Conservation (phyloP, 2,113 vertebrate genomes). For the Cichladusa arquata region DNA sequence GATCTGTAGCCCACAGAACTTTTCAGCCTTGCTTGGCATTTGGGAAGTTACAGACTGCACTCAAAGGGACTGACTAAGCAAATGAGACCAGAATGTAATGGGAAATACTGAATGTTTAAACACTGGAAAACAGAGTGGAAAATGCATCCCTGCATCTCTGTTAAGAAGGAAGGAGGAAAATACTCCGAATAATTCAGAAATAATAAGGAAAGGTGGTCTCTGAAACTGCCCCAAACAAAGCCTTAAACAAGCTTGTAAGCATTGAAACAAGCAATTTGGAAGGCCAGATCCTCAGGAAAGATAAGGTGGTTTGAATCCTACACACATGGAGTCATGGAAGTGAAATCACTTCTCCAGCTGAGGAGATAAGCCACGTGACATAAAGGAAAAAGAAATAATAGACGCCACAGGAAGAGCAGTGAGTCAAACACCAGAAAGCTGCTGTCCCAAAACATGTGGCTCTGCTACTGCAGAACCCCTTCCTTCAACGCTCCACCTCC, state of each 20-base stretch:
- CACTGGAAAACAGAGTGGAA: not conserved
- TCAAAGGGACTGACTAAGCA: constrained; percentile 22
- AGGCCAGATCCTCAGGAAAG: not conserved
- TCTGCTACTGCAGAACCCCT: not conserved
- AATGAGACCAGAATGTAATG: constrained; percentile 11
- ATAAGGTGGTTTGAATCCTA: not conserved
- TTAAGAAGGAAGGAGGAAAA: not conserved
- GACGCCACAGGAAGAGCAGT: not conserved
- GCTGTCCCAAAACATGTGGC: not conserved
- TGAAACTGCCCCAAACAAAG: not conserved
- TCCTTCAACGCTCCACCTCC: rapidly evolving
- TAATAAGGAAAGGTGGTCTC: not conserved
- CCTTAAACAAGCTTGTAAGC: not conserved
- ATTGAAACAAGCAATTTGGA: not conserved
- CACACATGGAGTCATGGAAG: not conserved
- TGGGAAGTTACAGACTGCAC: not conserved
- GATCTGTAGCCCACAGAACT: constrained; percentile 13
- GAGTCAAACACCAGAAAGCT: not conserved
- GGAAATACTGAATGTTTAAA: not conserved
- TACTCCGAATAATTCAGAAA: not conserved
- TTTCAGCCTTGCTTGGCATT: not conserved
- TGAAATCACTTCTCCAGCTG: not conserved
- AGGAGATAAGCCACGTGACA: not conserved
- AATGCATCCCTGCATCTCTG: not conserved
- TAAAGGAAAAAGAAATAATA: not conserved